Base-by-base conservation (phyloP, 2,888 invertebrate species). In the Phragmatobia fuliginosa region DNA sequence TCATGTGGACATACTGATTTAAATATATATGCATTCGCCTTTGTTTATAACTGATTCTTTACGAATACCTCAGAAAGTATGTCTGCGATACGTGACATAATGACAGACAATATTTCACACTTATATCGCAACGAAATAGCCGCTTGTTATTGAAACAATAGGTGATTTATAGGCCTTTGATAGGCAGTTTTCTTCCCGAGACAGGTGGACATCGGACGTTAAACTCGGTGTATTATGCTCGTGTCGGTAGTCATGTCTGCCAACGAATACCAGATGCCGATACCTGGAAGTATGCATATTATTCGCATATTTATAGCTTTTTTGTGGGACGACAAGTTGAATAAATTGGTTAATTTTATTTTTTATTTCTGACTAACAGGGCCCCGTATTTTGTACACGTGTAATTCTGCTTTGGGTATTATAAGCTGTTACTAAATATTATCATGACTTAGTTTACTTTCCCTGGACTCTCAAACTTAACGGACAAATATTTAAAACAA, bases 121-220 rank as follows among this genome's bases (percentile, higher is more conserved):
- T 32, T 56, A 62, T 33, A 25, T 28, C 4, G 32, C 25, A 49
- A 49, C 49, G 11, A 38, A 21, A 41, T 33, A 45, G 7, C 38
- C 32, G 63, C 41, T 67, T 61, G 49, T 33, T 67, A 18, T 28
- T 33, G 25, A n/a, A 61, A 69, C 66, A 70, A 66, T 70, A 21
- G 69, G 41, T 28, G 32, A 61, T 65, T 62, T 14, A 56, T 58
- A 61, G 69, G 28, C 36, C 28, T 31, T 56, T 49, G 59, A 28
- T 38, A 16, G 25, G 70, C 62, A 70, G 62, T 65, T 69, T 61
- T 14, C 21, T 18, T 66, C 16, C 14, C 59, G 56, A 59, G 56
- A 38, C 70, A 70, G 66, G 70, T 70, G 62, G 18, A 45, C 45
- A 58, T 62, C 62, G 65, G 66, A 41, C 38, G 56, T 62, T 58